Evolutionary conservation across 2,797 vertebrate genomes (phyloP).

Genomic region (Microchirus variegatus): DNA sequence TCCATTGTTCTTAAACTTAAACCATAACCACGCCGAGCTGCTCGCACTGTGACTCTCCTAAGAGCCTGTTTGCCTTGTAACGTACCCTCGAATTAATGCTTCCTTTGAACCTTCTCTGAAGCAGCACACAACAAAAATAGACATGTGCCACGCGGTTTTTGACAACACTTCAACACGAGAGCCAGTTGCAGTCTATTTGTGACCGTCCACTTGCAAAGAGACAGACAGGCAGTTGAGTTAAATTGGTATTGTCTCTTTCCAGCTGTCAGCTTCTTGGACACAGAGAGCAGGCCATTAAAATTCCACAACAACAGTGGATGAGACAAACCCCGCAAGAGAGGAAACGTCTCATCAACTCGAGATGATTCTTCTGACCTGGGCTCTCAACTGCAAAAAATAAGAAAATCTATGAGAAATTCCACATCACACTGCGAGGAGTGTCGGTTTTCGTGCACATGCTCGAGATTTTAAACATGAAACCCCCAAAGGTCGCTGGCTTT

Average conservation of each 20-base stretch:
- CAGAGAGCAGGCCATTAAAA: slow-evolving; percentile 66
- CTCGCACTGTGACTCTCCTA: slow-evolving; percentile 4
- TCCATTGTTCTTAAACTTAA: no score
- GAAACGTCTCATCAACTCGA: slow-evolving; percentile 44
- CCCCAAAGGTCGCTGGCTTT: slow-evolving; percentile 15
- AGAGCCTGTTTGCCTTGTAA: slow-evolving; percentile 11
- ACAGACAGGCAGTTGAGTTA: slow-evolving; percentile 18
- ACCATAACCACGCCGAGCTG: slow-evolving; percentile 22
- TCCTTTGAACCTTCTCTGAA: slow-evolving; percentile 12
- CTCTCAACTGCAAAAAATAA: slow-evolving; percentile 25
- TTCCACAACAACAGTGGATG: slow-evolving; percentile 56
- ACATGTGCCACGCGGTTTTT: slow-evolving; percentile 28
- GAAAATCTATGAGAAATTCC: slow-evolving; percentile 73
- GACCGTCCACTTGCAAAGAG: slow-evolving; percentile 16
- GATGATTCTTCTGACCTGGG: slow-evolving; percentile 43
- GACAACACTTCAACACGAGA: slow-evolving; percentile 18
- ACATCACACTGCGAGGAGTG: slow-evolving; percentile 59
- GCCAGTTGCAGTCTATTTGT: slow-evolving; percentile 11
- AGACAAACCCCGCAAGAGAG: slow-evolving; percentile 33
- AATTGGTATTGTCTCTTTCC: slow-evolving; percentile 37
- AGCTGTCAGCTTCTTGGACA: slow-evolving; percentile 37
- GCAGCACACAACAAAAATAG: slow-evolving; percentile 36
- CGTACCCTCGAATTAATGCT: slow-evolving; percentile 29
- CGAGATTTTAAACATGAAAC: slow-evolving; percentile 21
- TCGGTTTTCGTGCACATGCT: slow-evolving; percentile 30